A percentile compares a stretch with the other conserved stretches of the same genome.
Conservation (phyloP, 1,140 invertebrate genomes). For the Dreissena polymorpha region DNA sequence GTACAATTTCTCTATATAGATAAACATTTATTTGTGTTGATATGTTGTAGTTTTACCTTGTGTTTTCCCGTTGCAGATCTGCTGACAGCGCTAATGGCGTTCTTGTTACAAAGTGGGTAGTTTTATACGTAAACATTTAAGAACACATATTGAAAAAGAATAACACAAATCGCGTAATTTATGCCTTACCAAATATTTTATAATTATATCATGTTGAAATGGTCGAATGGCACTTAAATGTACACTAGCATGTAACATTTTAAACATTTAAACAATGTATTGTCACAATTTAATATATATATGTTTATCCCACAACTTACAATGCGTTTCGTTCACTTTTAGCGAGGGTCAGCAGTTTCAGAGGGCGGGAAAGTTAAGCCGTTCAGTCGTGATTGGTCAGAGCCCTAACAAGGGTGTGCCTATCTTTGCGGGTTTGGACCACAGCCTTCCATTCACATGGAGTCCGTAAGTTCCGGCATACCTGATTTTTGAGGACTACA, state of each 20-base stretch:
- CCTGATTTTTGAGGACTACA: too few relatives aligned
- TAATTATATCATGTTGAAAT: too few relatives aligned
- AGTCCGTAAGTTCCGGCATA: neutral
- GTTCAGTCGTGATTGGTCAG: conserved; percentile 52
- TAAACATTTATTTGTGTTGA: neutral
- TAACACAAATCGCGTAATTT: too few relatives aligned
- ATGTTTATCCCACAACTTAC: too few relatives aligned
- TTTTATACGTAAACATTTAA: too few relatives aligned
- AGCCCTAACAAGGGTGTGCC: conserved; percentile 53
- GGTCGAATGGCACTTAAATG: too few relatives aligned
- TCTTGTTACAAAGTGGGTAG: conserved; percentile 35
- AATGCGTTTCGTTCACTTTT: neutral
- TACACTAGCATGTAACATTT: too few relatives aligned
- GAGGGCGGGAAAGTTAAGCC: conserved; percentile 3
- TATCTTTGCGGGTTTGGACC: conserved; percentile 1
- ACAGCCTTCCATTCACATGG: conserved; percentile 15
- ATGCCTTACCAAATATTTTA: too few relatives aligned
- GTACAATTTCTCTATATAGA: too few relatives aligned
- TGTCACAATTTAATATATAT: too few relatives aligned
- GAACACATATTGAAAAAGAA: too few relatives aligned
- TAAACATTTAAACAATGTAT: too few relatives aligned
- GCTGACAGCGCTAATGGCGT: conserved; percentile 28
- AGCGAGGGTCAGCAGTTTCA: conserved; percentile 27
- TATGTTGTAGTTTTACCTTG: neutral
- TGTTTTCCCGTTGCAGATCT: conserved; percentile 10